Conservation (phyloP, 2,888 invertebrate genomes). For the Lasioglossum malachurum region DNA sequence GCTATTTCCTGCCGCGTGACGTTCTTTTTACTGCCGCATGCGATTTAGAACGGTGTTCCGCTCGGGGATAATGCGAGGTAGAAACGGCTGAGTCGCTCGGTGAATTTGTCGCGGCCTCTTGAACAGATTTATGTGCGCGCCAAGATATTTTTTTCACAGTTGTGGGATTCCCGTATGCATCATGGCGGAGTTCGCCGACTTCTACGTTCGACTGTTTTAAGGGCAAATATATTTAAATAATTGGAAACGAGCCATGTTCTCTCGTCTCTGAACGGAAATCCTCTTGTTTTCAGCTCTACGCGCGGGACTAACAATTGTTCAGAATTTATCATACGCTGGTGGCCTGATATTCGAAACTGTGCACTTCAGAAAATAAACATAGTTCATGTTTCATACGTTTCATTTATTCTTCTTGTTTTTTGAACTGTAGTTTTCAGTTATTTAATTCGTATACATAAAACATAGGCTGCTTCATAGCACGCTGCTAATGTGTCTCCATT, state of each 20-base stretch:
- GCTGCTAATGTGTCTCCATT: neutral
- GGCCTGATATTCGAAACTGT: neutral
- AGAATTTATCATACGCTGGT: neutral
- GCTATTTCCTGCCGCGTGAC: constrained; percentile 39
- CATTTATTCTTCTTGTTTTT: neutral
- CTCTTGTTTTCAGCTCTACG: neutral
- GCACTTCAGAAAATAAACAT: neutral
- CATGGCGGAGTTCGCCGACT: neutral
- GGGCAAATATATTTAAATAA: neutral
- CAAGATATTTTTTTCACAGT: constrained; percentile 29
- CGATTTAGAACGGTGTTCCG: constrained; percentile 17
- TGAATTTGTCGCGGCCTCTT: constrained; percentile 39
- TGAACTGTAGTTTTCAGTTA: neutral
- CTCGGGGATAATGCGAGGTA: constrained; percentile 20
- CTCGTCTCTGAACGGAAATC: neutral
- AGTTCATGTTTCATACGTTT: neutral
- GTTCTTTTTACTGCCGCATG: constrained; percentile 33
- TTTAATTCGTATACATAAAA: neutral
- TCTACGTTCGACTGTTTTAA: neutral
- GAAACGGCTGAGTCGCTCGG: constrained; percentile 1
- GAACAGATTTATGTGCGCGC: constrained; percentile 29
- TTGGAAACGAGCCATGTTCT: neutral
- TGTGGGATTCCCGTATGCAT: neutral
- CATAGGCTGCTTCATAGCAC: neutral
- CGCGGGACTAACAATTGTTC: neutral